These are phyloP conservation scores for Phycodurus eques DNA, from an alignment of 2,113 vertebrate genomes.

Conservation along the genomic window DNA sequence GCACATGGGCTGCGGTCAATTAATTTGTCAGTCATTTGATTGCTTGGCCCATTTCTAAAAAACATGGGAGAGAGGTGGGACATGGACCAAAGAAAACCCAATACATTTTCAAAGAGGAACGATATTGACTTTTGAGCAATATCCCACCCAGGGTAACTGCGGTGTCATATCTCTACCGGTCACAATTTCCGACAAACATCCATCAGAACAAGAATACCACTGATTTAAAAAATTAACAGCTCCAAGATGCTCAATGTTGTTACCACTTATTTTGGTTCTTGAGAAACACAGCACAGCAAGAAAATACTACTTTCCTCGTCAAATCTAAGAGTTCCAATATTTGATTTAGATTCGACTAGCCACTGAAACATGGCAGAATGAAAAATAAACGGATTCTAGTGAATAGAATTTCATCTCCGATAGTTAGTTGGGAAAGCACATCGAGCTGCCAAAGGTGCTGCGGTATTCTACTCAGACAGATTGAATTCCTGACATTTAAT, in stretches of 20 bases:
- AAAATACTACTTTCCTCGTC: no score
- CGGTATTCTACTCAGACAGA: slow-evolving; percentile 33
- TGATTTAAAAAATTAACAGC: no score
- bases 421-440: neutral
- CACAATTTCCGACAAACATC: no score
- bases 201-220: no score
- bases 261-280: no score
- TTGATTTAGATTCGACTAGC: neutral
- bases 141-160: no score
- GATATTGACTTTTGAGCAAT: no score
- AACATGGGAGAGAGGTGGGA: neutral
- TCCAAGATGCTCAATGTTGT: no score
- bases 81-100: neutral
- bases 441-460: slow-evolving; percentile 8
- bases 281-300: no score
- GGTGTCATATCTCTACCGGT: no score
- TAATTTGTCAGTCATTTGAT: neutral
- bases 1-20: neutral
- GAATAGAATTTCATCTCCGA: slow-evolving; percentile 4
- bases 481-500: slow-evolving; percentile 44
- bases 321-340: neutral
- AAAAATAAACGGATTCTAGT: slow-evolving; percentile 2
- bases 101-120: neutral
- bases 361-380: neutral
- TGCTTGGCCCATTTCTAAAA: neutral